Percentiles rank a stretch among this genome's conserved stretches.
Evolutionary conservation across 2,888 invertebrate species (phyloP).

Genomic region (Ischnus inquisitorius): DNA sequence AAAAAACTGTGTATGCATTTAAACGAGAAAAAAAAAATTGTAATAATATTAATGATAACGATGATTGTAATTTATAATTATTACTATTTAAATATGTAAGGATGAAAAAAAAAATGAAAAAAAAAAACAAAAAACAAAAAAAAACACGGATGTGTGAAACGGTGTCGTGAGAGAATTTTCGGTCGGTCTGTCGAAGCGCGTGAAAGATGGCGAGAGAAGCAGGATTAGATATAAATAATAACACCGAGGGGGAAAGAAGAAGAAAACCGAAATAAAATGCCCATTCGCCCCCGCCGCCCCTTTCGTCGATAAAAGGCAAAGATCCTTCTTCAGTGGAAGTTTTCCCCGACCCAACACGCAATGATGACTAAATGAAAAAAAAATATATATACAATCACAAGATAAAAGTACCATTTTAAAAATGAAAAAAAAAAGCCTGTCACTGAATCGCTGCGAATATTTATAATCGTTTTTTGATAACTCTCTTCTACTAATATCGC

Average conservation of each 20-base stretch:
- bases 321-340: conserved; percentile 30
- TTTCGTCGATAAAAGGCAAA: conserved; percentile 30
- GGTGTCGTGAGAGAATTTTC: conserved; percentile 51
- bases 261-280: conserved; percentile 43
- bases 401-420: conserved; percentile 20
- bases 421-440: conserved; percentile 35
- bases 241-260: conserved; percentile 16
- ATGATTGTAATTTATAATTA: conserved; percentile 82
- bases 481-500: conserved; percentile 78
- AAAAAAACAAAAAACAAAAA: conserved; percentile 24
- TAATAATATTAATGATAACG: conserved; percentile 78
- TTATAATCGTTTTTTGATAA: conserved; percentile 81
- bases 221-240: conserved; percentile 33
- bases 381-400: conserved; percentile 31
- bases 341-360: conserved; percentile 1
- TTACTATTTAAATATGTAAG: conserved; percentile 82
- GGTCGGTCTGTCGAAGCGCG: conserved; percentile 23
- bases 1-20: conserved; percentile 81
- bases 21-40: conserved; percentile 73
- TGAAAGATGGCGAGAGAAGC: conserved; percentile 36
- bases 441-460: conserved; percentile 72
- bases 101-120: conserved; percentile 62
- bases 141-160: conserved; percentile 45
- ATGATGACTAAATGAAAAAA: conserved; percentile 8
- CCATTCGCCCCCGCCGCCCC: conserved; percentile 40